These are phyloP conservation scores for Plecturocebus donacophilus DNA, from an alignment of 2,113 vertebrate genomes.

Conservation along the genomic window DNA sequence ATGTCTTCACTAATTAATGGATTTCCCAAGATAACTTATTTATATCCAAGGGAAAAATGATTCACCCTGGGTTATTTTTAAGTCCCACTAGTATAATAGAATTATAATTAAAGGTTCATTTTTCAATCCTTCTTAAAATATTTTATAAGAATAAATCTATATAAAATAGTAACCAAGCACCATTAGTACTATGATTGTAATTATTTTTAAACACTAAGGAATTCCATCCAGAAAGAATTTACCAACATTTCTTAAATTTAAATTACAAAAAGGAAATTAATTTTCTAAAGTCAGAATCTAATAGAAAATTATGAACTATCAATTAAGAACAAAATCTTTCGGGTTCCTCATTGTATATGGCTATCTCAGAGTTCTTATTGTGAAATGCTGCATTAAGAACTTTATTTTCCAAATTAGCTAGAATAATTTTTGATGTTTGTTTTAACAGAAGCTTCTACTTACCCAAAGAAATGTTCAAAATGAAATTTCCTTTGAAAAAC, in stretches of 20 bases:
- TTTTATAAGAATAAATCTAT: conserved; percentile 30
- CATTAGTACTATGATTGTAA: not conserved
- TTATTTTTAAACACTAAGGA: conserved; percentile 21
- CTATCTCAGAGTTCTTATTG: not conserved
- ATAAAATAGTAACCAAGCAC: not conserved
- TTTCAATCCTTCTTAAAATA: conserved; percentile 28
- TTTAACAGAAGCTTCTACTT: conserved; percentile 51
- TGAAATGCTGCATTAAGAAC: not conserved
- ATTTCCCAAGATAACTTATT: not conserved
- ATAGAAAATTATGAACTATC: conserved; percentile 18
- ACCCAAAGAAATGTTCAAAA: conserved; percentile 29
- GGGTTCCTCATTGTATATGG: not conserved
- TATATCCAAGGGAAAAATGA: conserved; percentile 37
- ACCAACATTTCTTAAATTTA: conserved; percentile 11
- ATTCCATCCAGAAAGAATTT: not conserved
- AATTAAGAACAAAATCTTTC: not conserved
- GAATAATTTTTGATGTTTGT: conserved; percentile 54
- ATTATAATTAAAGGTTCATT: conserved; percentile 31
- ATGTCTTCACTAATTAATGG: conserved; percentile 39
- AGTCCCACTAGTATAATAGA: not conserved
- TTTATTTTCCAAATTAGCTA: not conserved
- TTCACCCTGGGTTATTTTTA: not conserved
- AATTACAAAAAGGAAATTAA: conserved; percentile 2
- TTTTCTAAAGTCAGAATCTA: conserved; percentile 2
- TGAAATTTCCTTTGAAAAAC: conserved; percentile 67